Evolutionary conservation across 2,888 invertebrate species (phyloP), one percentile per base, ranked within the genome.

Genomic region (Drosophila paranaensis): DNA sequence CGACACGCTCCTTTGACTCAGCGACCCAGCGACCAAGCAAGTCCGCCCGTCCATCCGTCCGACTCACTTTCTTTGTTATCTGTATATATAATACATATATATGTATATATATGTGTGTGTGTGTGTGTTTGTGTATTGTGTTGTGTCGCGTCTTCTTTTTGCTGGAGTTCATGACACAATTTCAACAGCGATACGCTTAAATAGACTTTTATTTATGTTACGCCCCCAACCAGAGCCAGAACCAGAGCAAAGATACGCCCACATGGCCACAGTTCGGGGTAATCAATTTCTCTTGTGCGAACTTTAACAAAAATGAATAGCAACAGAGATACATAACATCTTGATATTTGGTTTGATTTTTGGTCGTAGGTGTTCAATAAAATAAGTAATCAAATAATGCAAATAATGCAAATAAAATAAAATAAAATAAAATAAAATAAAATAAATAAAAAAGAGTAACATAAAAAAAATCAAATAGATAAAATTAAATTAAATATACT

Each of bases 161-260:
- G 67, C 67, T 76, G 76, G 81, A 89, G 89, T 89, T 88, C 88
- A 88, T 89, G 88, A 89, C 89, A 88, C 86, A 88, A 89, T 89
- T 88, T 85, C 81, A 81, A 71, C 73, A 62, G 74, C 66, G 74
- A 81, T 71, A 70, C 78, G 78, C 71, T 81, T 63, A 81, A 77
- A 81, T 77, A 71, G 75, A 74, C 81, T 66, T 81, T 77, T 77
- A 81, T 79, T 79, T 77, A 81, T 80, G 77, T 77, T 58, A 67
- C 64, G 51, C 58, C 56, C 56, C 42, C 43, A n/a, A 20, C 37
- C 54, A 27, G 0, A 35, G 37, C n/a, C 27, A 27, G 25, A 14
- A n/a, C n/a, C n/a, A n/a, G n/a, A 37, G 16, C 53, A n/a, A 37
- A 25, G 35, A 14, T 25, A 53, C 53, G 25, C 53, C 37, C 53